Evolutionary conservation across 2,797 vertebrate genomes (phyloP).

Genomic region (Melanogrammus aeglefinus): DNA sequence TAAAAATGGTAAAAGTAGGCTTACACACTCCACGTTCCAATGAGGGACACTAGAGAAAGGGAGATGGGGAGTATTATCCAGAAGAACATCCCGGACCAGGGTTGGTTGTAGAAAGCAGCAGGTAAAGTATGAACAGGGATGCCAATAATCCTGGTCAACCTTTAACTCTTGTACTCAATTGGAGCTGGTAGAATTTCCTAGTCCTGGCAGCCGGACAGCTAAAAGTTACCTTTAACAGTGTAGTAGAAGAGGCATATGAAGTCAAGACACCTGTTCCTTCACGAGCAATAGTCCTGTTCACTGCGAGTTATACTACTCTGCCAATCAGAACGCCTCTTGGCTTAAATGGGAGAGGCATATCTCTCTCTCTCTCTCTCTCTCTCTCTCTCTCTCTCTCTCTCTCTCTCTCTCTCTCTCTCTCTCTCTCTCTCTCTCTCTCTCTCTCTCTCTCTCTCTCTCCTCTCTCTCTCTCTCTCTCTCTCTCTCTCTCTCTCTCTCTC

Average conservation of each 20-base stretch:
- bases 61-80: slow-evolving; percentile 74
- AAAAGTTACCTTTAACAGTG: neutral
- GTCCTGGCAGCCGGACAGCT: neutral
- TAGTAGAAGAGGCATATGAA: neutral
- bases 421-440: slow-evolving; percentile 42
- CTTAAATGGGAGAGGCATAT: neutral
- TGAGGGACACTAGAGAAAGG: slow-evolving; percentile 69
- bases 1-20: slow-evolving; percentile 39
- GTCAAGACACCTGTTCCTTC: neutral
- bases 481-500: slow-evolving; percentile 2
- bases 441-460: slow-evolving; percentile 1
- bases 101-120: neutral
- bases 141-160: neutral
- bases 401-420: slow-evolving; percentile 51
- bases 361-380: neutral
- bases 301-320: neutral
- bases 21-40: slow-evolving; percentile 79
- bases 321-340: neutral
- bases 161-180: too few relatives aligned
- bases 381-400: neutral
- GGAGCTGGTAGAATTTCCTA: neutral
- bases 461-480: slow-evolving; percentile 2
- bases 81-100: slow-evolving; percentile 52
- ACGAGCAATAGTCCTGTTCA: neutral
- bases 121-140: neutral